Base-by-base conservation (phyloP, 2,113 vertebrate genomes). In the Carassius auratus region DNA sequence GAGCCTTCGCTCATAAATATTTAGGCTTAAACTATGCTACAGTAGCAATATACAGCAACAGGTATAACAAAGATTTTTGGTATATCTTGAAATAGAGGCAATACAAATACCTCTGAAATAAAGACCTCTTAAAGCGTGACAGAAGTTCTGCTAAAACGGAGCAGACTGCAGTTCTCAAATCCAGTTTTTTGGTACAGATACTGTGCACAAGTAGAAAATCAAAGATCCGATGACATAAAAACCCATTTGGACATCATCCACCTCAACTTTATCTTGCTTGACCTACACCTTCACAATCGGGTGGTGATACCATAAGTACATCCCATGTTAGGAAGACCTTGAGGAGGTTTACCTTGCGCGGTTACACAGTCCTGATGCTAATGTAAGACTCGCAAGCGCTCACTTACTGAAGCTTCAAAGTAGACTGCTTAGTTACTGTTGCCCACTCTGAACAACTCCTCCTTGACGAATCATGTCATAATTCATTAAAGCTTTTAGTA, bases 101-200 rank as follows among this genome's bases (percentile, higher is more conserved):
- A 92, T 92, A 92, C 91, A 83, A 89, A 90, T 64, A 87, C 83
- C 87, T 81, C 88, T 26, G 88, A 90, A 89, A 86, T 80, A 86
- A 88, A 75, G 81, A 85, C 90, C 91, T 92, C 87, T 89, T 89
- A 86, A 76, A 86, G 85, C 57, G 76, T 68, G 84, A 88, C 69
- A 82, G 59, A 69, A 88, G 62, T 91, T 92, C 94, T 95, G 89
- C 90, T 93, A 89, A 92, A 91, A 94, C 93, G 91, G 94, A 91
- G 93, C 94, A 95, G 95, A 96, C 93, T 94, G 92, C 93, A 95
- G 86, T 93, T 95, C 93, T 94, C 93, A 90, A 90, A 95, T 95
- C 94, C 95, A 96, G 94, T 96, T 95, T 94, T 96, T 95, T 96
- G 95, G 95, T 97, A 96, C 93, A 96, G 93, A 94, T 90, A 95